Percentiles rank a stretch among this genome's conserved stretches.
Evolutionary conservation across 2,888 invertebrate species (phyloP).

Genomic region (Pseudoips prasinana): DNA sequence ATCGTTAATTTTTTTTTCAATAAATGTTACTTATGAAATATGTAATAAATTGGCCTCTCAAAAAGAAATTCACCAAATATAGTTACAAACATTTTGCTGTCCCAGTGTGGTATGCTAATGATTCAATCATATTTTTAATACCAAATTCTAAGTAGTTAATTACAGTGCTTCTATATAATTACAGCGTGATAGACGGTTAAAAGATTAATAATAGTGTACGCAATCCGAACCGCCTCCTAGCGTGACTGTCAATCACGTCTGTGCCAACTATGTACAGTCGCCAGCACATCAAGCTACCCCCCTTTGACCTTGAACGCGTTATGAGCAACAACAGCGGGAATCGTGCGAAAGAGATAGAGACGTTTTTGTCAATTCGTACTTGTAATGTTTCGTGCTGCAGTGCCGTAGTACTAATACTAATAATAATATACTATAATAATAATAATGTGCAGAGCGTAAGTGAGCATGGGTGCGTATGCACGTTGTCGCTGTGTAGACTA

Average conservation of each 20-base stretch:
- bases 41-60: not conserved
- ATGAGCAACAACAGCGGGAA: too few relatives aligned
- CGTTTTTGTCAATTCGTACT: too few relatives aligned
- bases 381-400: too few relatives aligned
- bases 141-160: constrained; percentile 27
- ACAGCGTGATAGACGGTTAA: constrained; percentile 17
- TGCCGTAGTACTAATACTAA: too few relatives aligned
- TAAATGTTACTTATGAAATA: not conserved
- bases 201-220: constrained; percentile 31
- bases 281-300: too few relatives aligned
- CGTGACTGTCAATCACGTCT: constrained; percentile 41
- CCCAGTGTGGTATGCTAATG: not conserved
- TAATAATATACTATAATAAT: too few relatives aligned
- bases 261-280: too few relatives aligned
- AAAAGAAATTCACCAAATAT: not conserved
- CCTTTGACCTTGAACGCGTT: too few relatives aligned
- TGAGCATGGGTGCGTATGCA: too few relatives aligned
- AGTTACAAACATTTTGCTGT: not conserved
- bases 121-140: constrained; percentile 7
- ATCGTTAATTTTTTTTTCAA: not conserved
- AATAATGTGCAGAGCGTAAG: too few relatives aligned
- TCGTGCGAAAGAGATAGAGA: too few relatives aligned
- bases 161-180: constrained; percentile 24
- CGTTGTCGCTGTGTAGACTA: too few relatives aligned
- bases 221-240: constrained; percentile 15